These are phyloP conservation scores for Archilochus colubris DNA, from an alignment of 2,113 vertebrate species.

Conservation along the genomic window DNA sequence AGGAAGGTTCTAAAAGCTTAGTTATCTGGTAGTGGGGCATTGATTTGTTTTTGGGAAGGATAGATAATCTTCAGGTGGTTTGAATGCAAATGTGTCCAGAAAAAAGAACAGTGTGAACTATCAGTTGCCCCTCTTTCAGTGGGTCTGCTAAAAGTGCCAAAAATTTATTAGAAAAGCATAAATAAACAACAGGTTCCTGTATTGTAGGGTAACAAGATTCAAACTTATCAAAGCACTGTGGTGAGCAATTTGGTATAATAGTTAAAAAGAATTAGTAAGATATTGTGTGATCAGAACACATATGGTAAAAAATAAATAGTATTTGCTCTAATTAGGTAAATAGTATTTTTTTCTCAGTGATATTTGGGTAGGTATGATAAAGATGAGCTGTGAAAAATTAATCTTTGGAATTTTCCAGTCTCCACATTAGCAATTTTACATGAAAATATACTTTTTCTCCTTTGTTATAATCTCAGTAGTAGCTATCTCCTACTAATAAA, in stretches of 20 bases:
- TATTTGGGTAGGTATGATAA: not conserved
- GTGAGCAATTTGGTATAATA: not conserved
- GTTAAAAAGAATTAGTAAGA: not conserved
- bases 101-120: not conserved
- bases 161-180: not conserved
- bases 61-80: not conserved
- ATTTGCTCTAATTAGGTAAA: not conserved
- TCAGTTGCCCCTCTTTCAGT: not conserved
- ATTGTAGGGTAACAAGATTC: not conserved
- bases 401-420: not conserved
- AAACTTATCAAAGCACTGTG: not conserved
- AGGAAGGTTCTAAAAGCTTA: not conserved
- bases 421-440: not conserved
- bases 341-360: not conserved
- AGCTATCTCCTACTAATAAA: not conserved
- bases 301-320: not conserved
- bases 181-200: not conserved
- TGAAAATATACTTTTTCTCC: not conserved
- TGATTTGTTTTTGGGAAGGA: not conserved
- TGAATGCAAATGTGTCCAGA: not conserved
- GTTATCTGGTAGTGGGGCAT: not conserved
- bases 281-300: not conserved
- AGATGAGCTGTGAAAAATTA: not conserved
- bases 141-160: not conserved
- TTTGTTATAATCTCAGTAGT: not conserved